Base-by-base conservation (phyloP, 2,888 invertebrate genomes). In the Julus scandinavius region DNA sequence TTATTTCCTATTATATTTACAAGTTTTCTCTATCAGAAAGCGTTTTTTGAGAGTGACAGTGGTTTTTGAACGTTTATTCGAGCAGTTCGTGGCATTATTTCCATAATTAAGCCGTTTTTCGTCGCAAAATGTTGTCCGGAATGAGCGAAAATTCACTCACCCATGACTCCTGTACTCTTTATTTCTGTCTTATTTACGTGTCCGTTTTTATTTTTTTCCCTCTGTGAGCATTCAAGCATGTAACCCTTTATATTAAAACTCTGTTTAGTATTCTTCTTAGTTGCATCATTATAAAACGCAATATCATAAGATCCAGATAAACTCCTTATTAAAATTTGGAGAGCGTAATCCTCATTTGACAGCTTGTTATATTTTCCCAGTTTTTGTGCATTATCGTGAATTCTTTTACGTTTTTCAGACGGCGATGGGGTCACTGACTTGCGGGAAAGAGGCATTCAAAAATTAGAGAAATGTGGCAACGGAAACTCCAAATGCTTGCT, bases 401-500 rank as follows among this genome's bases (percentile, higher is more conserved):
- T 54, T 87, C 29, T 0, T 20, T 29, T 17, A 15, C 20, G n/a
- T 86, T 54, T 86, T 83, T 41, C 87, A 88, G 90, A 89, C 38
- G 88, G 88, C 72, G 85, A 89, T 40, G 90, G 91, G 29, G 90
- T 91, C 38, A 88, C 97, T 91, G 96, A 97, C 93, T 93, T 97
- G 90, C 95, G 96, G 90, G 95, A 95, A 92, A 95, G 95, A 93
- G 95, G 95, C 91, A 93, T 97, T 90, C 96, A 96, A 92, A 97
- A 96, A 94, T 94, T 97, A 91, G 94, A 94, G 85, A 90, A 91
- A 86, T 90, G 91, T n/a, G 88, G 89, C 45, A 7, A 29, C 11
- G 87, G 89, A 94, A 95, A 91, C 2, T 88, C 89, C 40, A 88
- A 89, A n/a, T 95, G 94, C 90, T 93, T 97, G 90, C 95, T 96